Evolutionary conservation across 2,113 vertebrate species (phyloP).

Genomic region (Urocynchramus pylzowi): DNA sequence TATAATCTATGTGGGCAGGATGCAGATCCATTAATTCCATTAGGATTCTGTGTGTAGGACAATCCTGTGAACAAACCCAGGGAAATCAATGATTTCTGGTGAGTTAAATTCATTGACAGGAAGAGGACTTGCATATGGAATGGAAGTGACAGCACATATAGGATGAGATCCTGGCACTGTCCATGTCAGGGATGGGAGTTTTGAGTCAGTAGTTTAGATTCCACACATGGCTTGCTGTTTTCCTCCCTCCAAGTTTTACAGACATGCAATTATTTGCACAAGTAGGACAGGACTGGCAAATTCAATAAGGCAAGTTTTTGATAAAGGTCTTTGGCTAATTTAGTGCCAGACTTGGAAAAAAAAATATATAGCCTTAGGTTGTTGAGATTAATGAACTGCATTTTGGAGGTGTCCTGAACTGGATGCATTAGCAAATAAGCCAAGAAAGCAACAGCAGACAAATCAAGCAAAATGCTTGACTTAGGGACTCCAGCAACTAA

Average conservation of each 20-base stretch:
- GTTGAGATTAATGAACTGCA: neutral
- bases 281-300: neutral
- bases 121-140: neutral
- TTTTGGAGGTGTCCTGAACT: neutral
- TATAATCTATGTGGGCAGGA: neutral
- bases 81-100: conserved; percentile 21
- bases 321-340: conserved; percentile 22
- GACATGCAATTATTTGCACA: neutral
- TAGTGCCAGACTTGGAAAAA: neutral
- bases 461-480: neutral
- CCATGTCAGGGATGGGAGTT: neutral
- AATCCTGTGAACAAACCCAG: neutral
- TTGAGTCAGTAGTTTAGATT: conserved; percentile 16
- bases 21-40: neutral
- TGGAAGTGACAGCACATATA: neutral
- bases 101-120: neutral
- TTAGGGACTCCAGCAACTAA: neutral
- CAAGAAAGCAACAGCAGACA: neutral
- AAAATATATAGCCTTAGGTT: neutral
- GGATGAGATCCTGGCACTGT: neutral
- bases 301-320: conserved; percentile 11
- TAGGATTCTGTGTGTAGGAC: neutral
- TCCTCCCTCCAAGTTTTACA: neutral
- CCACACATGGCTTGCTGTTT: neutral
- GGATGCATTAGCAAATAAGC: neutral